phyloP scores from a whole-genome alignment of 2,113 vertebrate species.

The Pipa parva region DNA sequence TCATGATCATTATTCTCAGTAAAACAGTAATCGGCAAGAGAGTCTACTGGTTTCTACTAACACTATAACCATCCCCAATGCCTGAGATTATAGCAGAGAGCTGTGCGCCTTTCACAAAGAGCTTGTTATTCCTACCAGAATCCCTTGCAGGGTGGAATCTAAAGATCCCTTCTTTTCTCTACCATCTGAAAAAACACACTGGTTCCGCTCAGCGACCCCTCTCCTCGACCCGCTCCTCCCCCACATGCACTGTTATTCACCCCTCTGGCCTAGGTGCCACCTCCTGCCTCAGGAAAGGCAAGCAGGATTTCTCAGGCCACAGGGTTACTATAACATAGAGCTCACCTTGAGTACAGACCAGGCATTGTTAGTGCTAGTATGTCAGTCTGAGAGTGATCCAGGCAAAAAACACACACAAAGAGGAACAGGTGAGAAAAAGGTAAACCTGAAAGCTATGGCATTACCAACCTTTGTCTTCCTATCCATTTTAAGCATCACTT shows the following conservation, averaged over 20 bases:
- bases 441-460: no score
- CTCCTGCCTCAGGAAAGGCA: not conserved
- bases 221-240: not conserved
- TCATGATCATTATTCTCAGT: not conserved
- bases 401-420: no score
- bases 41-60: no score
- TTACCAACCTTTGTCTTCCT: no score
- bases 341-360: not conserved
- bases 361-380: not conserved
- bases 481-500: no score
- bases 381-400: conserved; percentile 2
- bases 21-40: no score
- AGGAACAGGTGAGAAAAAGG: no score
- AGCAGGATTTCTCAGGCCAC: conserved; percentile 1
- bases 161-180: not conserved
- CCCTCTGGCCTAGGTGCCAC: conserved; percentile 6
- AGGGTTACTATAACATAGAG: conserved; percentile 16
- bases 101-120: conserved; percentile 14
- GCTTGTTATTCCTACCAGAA: conserved; percentile 26
- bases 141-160: conserved; percentile 14
- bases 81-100: not conserved
- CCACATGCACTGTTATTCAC: conserved; percentile 22
- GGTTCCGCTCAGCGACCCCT: conserved; percentile 36
- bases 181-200: conserved; percentile 28
- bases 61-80: no score